These are phyloP conservation scores for Delphinus delphis DNA, from an alignment of 2,113 vertebrate genomes.

Conservation along the genomic window DNA sequence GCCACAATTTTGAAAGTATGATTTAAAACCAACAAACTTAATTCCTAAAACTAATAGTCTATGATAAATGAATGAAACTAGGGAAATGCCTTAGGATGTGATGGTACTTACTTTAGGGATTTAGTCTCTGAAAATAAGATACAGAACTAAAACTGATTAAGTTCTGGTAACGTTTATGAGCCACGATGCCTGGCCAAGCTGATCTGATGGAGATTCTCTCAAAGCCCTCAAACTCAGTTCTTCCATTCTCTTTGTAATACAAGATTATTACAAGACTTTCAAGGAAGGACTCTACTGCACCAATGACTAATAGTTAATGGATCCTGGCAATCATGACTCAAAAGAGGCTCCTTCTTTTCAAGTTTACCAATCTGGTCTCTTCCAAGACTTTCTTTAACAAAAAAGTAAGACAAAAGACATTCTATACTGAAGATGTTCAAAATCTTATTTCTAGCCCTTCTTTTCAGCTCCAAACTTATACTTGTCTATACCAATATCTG, in stretches of 20 bases:
- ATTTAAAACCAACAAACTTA: conserved; percentile 40
- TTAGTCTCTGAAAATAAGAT: neutral
- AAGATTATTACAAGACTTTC: conserved; percentile 23
- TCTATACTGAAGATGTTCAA: neutral
- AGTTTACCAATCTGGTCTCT: neutral
- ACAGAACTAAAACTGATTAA: neutral
- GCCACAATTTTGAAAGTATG: conserved; percentile 29
- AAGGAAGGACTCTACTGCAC: neutral
- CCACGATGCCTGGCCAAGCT: neutral
- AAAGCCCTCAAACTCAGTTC: conserved; percentile 33
- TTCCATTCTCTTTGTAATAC: conserved; percentile 11
- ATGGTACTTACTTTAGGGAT: conserved; percentile 6
- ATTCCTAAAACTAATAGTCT: neutral
- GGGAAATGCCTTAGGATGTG: neutral
- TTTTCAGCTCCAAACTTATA: neutral
- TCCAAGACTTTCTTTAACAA: conserved; percentile 34
- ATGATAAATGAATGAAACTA: conserved; percentile 14
- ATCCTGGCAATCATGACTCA: neutral
- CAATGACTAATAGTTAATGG: neutral
- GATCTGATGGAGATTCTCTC: neutral
- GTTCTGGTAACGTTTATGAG: neutral
- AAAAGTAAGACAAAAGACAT: neutral
- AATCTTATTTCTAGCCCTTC: neutral
- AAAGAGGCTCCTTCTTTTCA: neutral
- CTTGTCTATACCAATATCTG: neutral